Evolutionary conservation across 2,888 invertebrate species (phyloP), one percentile per base, ranked within the genome.

Genomic region (Drosophila mulleri): DNA sequence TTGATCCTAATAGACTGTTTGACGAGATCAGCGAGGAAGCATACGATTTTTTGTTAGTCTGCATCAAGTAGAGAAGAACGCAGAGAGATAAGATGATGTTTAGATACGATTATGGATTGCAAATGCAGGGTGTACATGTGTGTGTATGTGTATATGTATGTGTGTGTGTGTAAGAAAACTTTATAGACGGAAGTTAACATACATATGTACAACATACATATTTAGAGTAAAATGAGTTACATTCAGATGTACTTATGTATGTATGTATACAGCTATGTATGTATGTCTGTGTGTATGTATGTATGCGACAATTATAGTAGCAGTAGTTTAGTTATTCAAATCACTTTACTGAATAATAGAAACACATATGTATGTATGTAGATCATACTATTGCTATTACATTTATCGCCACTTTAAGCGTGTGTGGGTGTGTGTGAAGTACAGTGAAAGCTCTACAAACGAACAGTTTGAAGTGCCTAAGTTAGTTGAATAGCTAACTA

Each of bases 11-110:
- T 80, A 92, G 85, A 91, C 91, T 92, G 90, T 92, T 93, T 88
- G 92, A 91, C 83, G 92, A 92, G 85, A 92, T 91, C 92, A 92
- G 90, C 92, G 92, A 91, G 80, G 91, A 91, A 90, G 92, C 89
- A 89, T 92, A 92, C 88, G 91, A 90, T 92, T 93, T 93, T 88
- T 92, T 92, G 88, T 93, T 93, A 86, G 92, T 92, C 93, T 93
- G 91, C 83, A 75, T 73, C 65, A 86, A 83, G 82, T 81, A 84
- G 82, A 82, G 82, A 83, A 89, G 80, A 88, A 89, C 68, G 83
- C 82, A 89, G 80, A 83, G 77, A 80, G 74, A 80, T 67, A 76
- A 50, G 32, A 50, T 82, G 85, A 69, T 79, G 67, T 73, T 66
- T 66, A 63, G 82, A 72, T 67, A 83, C 86, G 81, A 74, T 37